phyloP scores from a whole-genome alignment of 2,888 invertebrate species.

The Cheilosia urbana region DNA sequence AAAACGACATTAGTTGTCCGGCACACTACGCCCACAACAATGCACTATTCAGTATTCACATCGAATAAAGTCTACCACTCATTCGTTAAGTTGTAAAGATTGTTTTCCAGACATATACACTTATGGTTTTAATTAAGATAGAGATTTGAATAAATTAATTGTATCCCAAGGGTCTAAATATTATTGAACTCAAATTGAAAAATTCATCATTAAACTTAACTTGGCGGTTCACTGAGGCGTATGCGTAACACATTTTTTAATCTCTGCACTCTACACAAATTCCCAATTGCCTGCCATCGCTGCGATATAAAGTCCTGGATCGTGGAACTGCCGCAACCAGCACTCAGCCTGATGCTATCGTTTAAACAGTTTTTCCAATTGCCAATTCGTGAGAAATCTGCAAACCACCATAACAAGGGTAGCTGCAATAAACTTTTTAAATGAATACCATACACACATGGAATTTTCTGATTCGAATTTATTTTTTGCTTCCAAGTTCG shows the following conservation, averaged over 20 bases:
- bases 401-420: slow-evolving; percentile 60
- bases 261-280: slow-evolving; percentile 1
- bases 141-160: too few relatives aligned
- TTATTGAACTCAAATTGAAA: slow-evolving; percentile 13
- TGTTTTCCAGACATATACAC: too few relatives aligned
- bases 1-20: too few relatives aligned
- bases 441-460: slow-evolving; percentile 61
- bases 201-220: slow-evolving; percentile 14
- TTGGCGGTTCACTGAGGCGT: slow-evolving; percentile 42
- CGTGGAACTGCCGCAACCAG: background rate
- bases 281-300: slow-evolving; percentile 30
- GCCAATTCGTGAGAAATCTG: slow-evolving; percentile 64
- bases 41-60: too few relatives aligned
- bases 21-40: too few relatives aligned
- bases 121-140: too few relatives aligned
- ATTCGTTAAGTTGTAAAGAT: too few relatives aligned
- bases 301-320: slow-evolving; percentile 16
- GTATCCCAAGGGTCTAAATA: too few relatives aligned
- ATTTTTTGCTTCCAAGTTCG: background rate
- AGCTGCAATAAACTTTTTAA: slow-evolving; percentile 68
- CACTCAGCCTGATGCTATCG: slow-evolving; percentile 41
- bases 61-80: too few relatives aligned
- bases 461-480: slow-evolving; percentile 46
- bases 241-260: slow-evolving; percentile 30
- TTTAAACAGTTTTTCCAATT: slow-evolving; percentile 53